Percentiles rank a stretch among this genome's conserved stretches.
phyloP scores from a whole-genome alignment of 2,888 invertebrate genomes.

The Elegia similella region DNA sequence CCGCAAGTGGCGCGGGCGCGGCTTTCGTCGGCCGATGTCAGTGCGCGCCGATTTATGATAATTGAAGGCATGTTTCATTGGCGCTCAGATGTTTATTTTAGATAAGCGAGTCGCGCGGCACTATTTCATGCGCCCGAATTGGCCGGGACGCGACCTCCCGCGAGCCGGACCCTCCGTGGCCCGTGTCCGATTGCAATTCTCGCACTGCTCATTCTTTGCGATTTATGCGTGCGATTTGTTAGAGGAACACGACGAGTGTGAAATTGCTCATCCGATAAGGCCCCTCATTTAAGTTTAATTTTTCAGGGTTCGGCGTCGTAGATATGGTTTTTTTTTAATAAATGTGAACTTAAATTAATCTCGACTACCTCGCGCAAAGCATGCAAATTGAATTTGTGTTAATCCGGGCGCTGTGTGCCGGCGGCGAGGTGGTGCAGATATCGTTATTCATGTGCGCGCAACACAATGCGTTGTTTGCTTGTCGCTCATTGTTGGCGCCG shows the following conservation, averaged over 20 bases:
- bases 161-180: conserved; percentile 44
- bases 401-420: conserved; percentile 61
- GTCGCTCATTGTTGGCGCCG: conserved; percentile 67
- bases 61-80: conserved; percentile 81
- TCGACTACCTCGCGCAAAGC: conserved; percentile 40
- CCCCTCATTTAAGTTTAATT: conserved; percentile 31
- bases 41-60: conserved; percentile 78
- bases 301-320: conserved; percentile 25
- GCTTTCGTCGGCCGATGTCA: conserved; percentile 68
- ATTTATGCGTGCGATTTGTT: conserved; percentile 66
- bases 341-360: conserved; percentile 33
- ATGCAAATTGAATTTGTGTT: conserved; percentile 70
- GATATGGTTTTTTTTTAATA: conserved; percentile 23
- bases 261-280: conserved; percentile 60
- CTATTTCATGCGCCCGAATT: conserved; percentile 78
- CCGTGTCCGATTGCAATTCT: conserved; percentile 65
- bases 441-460: conserved; percentile 69
- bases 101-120: conserved; percentile 72
- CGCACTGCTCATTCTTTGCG: conserved; percentile 59
- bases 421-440: conserved; percentile 52
- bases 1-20: conserved; percentile 57
- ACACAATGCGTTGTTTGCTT: conserved; percentile 74
- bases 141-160: conserved; percentile 73
- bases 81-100: conserved; percentile 80
- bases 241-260: conserved; percentile 58